Evolutionary conservation across 2,888 invertebrate genomes (phyloP).

Genomic region (Lithosia quadra): DNA sequence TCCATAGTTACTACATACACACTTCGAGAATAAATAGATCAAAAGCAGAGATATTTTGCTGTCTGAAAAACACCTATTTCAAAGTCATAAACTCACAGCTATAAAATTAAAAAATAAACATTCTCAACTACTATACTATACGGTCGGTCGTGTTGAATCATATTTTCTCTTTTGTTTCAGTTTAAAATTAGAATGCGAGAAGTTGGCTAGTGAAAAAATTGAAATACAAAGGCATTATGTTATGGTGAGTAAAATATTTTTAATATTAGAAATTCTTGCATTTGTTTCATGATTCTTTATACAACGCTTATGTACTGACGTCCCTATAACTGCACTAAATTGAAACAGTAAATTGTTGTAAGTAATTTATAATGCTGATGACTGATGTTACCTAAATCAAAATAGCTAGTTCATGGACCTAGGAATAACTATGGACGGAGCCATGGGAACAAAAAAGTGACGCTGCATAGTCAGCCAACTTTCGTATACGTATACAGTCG

Average conservation of each 20-base stretch:
- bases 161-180: conserved; percentile 83
- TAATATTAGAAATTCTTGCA: not conserved
- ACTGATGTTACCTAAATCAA: no score
- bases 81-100: conserved; percentile 28
- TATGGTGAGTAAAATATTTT: conserved; percentile 89
- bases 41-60: conserved; percentile 28
- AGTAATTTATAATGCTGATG: no score
- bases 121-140: conserved; percentile 27
- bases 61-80: conserved; percentile 26
- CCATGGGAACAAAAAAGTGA: no score
- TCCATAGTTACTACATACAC: conserved; percentile 27
- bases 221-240: conserved; percentile 97
- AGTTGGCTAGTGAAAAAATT: conserved; percentile 95
- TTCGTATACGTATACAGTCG: no score
- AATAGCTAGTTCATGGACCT: not conserved
- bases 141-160: conserved; percentile 27
- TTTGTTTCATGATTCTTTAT: not conserved
- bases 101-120: conserved; percentile 36
- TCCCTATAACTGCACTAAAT: not conserved
- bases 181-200: conserved; percentile 95
- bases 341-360: conserved; percentile 1
- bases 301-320: not conserved
- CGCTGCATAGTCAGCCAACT: no score
- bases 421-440: no score
- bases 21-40: conserved; percentile 36